phyloP scores from a whole-genome alignment of 2,797 vertebrate genomes.

The Microctenopoma steveboyesi region DNA sequence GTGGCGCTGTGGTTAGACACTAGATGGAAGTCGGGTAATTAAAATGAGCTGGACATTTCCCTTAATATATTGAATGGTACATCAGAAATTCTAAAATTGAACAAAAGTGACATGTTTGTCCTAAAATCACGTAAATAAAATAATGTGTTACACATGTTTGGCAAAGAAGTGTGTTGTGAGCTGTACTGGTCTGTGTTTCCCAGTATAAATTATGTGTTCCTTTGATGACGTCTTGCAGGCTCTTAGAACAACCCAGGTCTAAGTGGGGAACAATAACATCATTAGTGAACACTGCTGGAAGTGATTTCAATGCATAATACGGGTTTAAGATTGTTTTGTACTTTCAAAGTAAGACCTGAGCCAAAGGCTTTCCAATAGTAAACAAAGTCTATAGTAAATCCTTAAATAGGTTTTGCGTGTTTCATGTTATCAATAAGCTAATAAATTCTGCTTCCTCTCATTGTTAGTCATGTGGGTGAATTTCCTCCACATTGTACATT shows the following conservation, averaged over 20 bases:
- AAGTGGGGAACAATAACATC: slow-evolving; percentile 52
- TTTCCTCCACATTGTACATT: slow-evolving; percentile 71
- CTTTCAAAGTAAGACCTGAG: slow-evolving; percentile 53
- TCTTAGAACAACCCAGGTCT: slow-evolving; percentile 23
- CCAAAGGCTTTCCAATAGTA: slow-evolving; percentile 32
- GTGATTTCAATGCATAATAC: slow-evolving; percentile 64
- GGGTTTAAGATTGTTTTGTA: slow-evolving; percentile 50
- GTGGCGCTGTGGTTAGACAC: slow-evolving; percentile 14
- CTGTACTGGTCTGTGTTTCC: slow-evolving; percentile 18
- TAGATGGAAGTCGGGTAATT: slow-evolving; percentile 11
- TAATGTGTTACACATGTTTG: background rate
- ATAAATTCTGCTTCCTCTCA: slow-evolving; percentile 64
- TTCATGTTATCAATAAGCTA: slow-evolving; percentile 54
- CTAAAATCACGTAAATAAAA: slow-evolving; percentile 16
- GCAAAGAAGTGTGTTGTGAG: background rate
- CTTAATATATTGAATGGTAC: background rate
- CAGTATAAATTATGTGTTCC: slow-evolving; percentile 19
- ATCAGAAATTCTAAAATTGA: background rate
- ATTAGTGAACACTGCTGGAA: slow-evolving; percentile 23
- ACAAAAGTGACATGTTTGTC: slow-evolving; percentile 5
- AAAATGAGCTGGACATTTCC: background rate
- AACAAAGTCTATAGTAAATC: slow-evolving; percentile 44
- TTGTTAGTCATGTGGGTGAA: slow-evolving; percentile 56
- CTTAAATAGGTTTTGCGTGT: slow-evolving; percentile 37
- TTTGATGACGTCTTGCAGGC: slow-evolving; percentile 2